Conservation (phyloP, 2,797 vertebrate genomes). For the Parauchenoglanis ngamensis region DNA sequence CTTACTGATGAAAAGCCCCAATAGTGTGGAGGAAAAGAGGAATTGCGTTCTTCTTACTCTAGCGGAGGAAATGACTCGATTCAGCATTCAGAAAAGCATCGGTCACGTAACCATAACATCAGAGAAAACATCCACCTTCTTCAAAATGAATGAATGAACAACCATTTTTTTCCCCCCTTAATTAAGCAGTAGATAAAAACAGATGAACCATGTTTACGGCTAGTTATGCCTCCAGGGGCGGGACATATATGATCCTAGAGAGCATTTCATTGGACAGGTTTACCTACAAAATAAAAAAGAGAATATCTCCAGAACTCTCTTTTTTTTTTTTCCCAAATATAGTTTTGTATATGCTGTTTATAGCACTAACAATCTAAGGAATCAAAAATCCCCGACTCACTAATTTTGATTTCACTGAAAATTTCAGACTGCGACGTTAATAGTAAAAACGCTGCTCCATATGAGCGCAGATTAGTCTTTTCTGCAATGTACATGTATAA, state of each 20-base stretch:
- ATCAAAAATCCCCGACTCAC: neutral
- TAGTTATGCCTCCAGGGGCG: neutral
- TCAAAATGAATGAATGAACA: neutral
- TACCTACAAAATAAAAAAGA: neutral
- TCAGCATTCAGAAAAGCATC: neutral
- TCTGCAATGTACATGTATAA: neutral
- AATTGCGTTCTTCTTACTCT: neutral
- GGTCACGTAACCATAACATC: neutral
- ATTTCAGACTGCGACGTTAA: neutral
- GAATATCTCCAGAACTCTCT: neutral
- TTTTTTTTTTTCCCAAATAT: neutral
- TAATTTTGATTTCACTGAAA: neutral
- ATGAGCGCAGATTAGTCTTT: neutral
- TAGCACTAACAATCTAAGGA: neutral
- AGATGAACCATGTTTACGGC: neutral
- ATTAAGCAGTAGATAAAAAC: neutral
- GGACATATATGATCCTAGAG: neutral
- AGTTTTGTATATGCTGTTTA: neutral
- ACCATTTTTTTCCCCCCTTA: neutral
- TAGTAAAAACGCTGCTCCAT: neutral
- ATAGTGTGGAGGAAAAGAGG: neutral
- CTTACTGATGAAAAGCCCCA: neutral
- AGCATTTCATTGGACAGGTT: neutral
- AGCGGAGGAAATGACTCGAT: neutral
- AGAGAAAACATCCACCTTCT: neutral